Percentiles rank a stretch among this genome's conserved stretches.
These are phyloP conservation scores for Spatula clypeata DNA, from an alignment of 2,797 vertebrate species.

Conservation along the genomic window DNA sequence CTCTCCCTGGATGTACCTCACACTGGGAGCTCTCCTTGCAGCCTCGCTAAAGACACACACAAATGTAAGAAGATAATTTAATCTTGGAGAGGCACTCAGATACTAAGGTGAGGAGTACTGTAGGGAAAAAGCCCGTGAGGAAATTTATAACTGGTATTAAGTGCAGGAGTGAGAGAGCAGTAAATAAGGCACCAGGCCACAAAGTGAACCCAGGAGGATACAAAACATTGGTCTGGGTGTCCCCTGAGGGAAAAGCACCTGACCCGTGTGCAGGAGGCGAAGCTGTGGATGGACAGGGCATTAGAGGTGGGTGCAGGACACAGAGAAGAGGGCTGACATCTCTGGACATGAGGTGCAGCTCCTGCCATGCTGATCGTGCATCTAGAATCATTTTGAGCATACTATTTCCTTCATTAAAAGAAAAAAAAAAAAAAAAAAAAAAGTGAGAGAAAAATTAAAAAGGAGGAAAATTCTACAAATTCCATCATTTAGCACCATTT, in stretches of 20 bases:
- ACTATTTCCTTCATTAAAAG: not conserved
- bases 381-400: not conserved
- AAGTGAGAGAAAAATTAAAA: not conserved
- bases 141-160: conserved; percentile 20
- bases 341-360: not conserved
- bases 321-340: not conserved
- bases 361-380: not conserved
- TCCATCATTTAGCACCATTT: not conserved
- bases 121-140: not conserved
- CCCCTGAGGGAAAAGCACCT: accelerated
- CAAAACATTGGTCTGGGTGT: not conserved
- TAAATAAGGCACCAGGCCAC: not conserved
- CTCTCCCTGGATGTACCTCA: not conserved
- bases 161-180: not conserved
- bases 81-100: not conserved
- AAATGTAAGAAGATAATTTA: not conserved
- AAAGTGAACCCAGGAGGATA: not conserved
- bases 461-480: not conserved
- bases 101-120: not conserved
- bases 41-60: not conserved
- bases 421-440: not conserved
- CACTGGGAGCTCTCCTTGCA: not conserved
- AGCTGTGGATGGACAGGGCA: not conserved
- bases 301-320: not conserved
- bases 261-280: not conserved